Base-by-base conservation (phyloP, 2,888 invertebrate genomes). In the Scrobipalpa costella region DNA sequence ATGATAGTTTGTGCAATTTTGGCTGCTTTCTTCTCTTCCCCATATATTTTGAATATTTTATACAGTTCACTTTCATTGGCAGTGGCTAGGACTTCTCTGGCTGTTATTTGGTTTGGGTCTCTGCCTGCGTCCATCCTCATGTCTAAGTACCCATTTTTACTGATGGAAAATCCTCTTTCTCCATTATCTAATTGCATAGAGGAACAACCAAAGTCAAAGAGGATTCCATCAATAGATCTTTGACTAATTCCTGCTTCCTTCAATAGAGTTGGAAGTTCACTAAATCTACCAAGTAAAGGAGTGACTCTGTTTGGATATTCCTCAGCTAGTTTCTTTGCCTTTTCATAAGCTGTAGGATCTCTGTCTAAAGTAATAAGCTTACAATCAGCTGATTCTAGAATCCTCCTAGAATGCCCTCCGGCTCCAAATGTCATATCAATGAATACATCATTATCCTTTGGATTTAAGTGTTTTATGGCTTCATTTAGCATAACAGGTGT, bases 351-450 rank as follows among this genome's bases (percentile, higher is more conserved):
- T 13, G 93, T 73, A 0, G 98, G 97, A 86, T 99, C 99, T 81
- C 98, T 93, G 83, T 99, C 99, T 69, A 98, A 85, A 0, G 96
- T 96, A 76, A 95, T 94, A 1, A 98, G 88, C 79, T 92, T 95
- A 17, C 95, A 92, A 44, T 95, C 88, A 11, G 93, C 92, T 34
- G 91, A 78, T 75, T 96, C 92, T 57, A 99, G 90, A 70, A 99
- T 92, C 77, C 93, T 92, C 71, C 90, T 92, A 9, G 96, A 94
- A 79, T 99, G 99, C 0, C 98, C 98, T 7, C 99, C 99, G 21
- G 96, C 96, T 34, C 99, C 98, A 90, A 98, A 99, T 13, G 99
- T 99, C 98, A 98, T 98, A 79, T 99, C 99, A 68, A 99, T 90
- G 71, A 96, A 94, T 7, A 92, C 86, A 84, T 95, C 93, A 65